Percentiles rank a stretch among this genome's conserved stretches.
Conservation (phyloP, 64 coral and sea anemone genomes). For the Pachyseris speciosa region DNA sequence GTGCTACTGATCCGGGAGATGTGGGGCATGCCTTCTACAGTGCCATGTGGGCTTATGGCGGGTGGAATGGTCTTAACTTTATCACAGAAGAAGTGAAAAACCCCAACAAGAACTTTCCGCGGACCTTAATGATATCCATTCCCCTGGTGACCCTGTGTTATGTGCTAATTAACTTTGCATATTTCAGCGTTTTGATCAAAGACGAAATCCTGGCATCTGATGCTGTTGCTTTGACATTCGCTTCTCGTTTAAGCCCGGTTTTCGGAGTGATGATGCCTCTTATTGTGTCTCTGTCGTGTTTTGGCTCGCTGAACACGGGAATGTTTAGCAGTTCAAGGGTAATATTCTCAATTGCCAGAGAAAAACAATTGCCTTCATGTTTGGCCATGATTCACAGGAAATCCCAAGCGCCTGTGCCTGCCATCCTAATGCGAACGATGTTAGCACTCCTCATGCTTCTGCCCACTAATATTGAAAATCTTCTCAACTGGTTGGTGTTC, state of each 20-base stretch:
- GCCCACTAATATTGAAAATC: conserved; percentile 66
- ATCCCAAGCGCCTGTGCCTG: conserved; percentile 66
- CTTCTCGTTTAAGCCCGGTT: conserved; percentile 55
- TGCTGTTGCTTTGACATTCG: conserved; percentile 70
- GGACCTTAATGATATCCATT: conserved; percentile 59
- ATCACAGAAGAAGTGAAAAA: conserved; percentile 81
- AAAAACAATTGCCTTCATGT: conserved; percentile 64
- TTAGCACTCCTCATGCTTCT: conserved; percentile 70
- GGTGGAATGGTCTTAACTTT: conserved; percentile 69
- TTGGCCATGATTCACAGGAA: conserved; percentile 52
- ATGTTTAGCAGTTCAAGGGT: conserved; percentile 53
- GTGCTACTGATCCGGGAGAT: conserved; percentile 24
- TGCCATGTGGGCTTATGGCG: conserved; percentile 81
- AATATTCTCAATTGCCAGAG: conserved; percentile 65
- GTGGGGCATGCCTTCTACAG: conserved; percentile 79
- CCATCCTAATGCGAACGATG: conserved; percentile 21
- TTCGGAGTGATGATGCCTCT: conserved; percentile 71
- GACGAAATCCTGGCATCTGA: conserved; percentile 64
- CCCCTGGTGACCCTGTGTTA: conserved; percentile 78
- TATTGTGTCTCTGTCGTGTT: conserved; percentile 66
- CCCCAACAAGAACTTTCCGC: conserved; percentile 65
- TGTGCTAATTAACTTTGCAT: conserved; percentile 69
- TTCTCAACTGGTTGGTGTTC: conserved; percentile 72
- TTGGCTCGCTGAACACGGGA: conserved; percentile 54
- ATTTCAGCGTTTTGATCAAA: conserved; percentile 67